phyloP scores from a whole-genome alignment of 2,888 invertebrate species.

The Nipponacmea schrenckii region DNA sequence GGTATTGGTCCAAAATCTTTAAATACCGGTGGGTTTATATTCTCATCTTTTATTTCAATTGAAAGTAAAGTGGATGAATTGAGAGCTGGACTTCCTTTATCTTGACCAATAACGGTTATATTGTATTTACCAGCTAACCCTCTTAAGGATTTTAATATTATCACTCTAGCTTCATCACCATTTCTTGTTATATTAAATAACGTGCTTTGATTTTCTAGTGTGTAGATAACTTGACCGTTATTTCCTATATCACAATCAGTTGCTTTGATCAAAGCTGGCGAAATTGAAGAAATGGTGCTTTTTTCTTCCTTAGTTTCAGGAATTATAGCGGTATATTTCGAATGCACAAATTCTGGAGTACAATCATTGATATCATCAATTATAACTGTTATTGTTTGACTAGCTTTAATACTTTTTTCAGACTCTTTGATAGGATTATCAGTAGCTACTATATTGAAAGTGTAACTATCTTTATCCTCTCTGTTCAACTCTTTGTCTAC shows the following conservation, averaged over 20 bases:
- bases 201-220: conserved; percentile 75
- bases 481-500: conserved; percentile 75
- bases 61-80: conserved; percentile 34
- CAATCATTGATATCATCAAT: conserved; percentile 42
- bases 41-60: conserved; percentile 89
- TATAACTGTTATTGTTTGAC: conserved; percentile 20
- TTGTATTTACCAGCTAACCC: conserved; percentile 29
- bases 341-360: conserved; percentile 76
- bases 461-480: conserved; percentile 77
- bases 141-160: background rate
- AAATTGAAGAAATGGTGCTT: conserved; percentile 8
- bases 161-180: conserved; percentile 75
- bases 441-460: conserved; percentile 78
- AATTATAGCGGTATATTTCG: conserved; percentile 73
- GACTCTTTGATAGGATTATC: conserved; percentile 75
- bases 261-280: conserved; percentile 19
- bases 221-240: conserved; percentile 43
- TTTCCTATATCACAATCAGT: conserved; percentile 39
- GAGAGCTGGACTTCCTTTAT: conserved; percentile 33
- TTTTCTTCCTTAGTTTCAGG: conserved; percentile 13
- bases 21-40: conserved; percentile 82
- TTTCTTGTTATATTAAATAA: conserved; percentile 90
- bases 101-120: conserved; percentile 39
- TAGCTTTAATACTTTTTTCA: conserved; percentile 27
- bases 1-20: conserved; percentile 15